Conservation (phyloP, 2,888 invertebrate species). For the Diloba caeruleocephala region DNA sequence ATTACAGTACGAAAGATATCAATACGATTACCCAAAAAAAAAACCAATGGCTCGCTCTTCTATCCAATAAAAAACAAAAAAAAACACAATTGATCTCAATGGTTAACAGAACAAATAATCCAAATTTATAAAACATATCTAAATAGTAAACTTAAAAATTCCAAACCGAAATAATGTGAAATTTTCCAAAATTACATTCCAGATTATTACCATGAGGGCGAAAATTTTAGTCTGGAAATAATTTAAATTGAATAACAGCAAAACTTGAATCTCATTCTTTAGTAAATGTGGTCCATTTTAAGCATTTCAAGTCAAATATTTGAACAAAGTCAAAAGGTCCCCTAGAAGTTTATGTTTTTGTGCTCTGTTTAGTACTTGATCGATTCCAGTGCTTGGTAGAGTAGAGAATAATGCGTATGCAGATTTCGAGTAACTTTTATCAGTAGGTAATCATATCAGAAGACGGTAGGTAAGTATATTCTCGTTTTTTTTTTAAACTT, state of each 20-base stretch:
- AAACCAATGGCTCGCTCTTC: no score
- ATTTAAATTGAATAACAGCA: constrained; percentile 55
- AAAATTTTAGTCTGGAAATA: constrained; percentile 49
- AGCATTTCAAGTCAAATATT: constrained; percentile 75
- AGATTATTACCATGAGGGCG: constrained; percentile 28
- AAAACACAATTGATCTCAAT: neutral
- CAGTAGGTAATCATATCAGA: no score
- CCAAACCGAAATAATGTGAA: constrained; percentile 5
- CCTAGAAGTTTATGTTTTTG: constrained; percentile 62
- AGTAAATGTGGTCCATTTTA: constrained; percentile 66
- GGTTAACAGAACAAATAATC: neutral
- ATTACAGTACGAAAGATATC: no score
- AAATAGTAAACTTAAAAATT: constrained; percentile 12
- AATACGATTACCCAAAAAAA: no score
- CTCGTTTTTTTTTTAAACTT: no score
- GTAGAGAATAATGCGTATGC: neutral
- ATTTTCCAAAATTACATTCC: constrained; percentile 32
- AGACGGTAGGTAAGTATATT: no score
- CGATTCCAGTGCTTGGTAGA: constrained; percentile 32
- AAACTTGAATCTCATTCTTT: constrained; percentile 56
- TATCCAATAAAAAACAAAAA: no score
- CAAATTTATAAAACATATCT: constrained; percentile 2
- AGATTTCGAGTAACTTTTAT: no score
- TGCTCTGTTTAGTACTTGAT: constrained; percentile 51
- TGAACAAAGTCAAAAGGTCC: constrained; percentile 68